A percentile compares a stretch with the other conserved stretches of the same genome.
phyloP scores from a whole-genome alignment of 2,113 vertebrate genomes.

The Peromyscus leucopus region DNA sequence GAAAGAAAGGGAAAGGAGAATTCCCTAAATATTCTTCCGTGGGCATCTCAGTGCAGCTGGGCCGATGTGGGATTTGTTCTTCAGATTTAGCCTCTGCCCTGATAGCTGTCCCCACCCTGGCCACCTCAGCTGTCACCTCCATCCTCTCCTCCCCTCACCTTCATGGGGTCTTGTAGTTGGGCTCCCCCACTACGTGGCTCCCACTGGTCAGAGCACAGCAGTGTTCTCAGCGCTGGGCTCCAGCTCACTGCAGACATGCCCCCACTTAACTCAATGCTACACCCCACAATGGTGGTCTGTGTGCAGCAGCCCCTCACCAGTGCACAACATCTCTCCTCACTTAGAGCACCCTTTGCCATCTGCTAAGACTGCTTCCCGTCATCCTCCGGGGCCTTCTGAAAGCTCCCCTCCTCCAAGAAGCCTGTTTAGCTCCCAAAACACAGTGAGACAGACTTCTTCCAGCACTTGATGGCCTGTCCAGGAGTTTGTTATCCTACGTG shows the following conservation, averaged over 20 bases:
- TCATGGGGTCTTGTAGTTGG: neutral
- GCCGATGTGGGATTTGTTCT: neutral
- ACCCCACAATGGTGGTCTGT: neutral
- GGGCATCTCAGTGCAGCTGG: constrained; percentile 8
- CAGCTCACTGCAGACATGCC: neutral
- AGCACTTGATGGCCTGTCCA: neutral
- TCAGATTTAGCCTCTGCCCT: neutral
- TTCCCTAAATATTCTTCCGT: constrained; percentile 43
- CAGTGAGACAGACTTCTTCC: neutral
- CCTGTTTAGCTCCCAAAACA: neutral
- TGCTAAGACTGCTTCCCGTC: neutral
- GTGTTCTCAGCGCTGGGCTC: neutral
- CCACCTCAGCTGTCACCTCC: neutral
- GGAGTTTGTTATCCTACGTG: neutral
- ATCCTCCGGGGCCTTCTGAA: neutral
- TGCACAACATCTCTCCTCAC: neutral
- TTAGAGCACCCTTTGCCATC: neutral
- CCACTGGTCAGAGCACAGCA: neutral
- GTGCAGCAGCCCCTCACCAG: no score
- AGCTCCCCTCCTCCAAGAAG: neutral
- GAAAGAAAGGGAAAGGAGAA: neutral
- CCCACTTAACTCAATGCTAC: neutral
- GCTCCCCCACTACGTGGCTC: no score
- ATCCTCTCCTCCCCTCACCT: no score
- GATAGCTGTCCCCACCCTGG: neutral